Conservation (phyloP, 2,797 vertebrate species). For the Eulemur mongoz region DNA sequence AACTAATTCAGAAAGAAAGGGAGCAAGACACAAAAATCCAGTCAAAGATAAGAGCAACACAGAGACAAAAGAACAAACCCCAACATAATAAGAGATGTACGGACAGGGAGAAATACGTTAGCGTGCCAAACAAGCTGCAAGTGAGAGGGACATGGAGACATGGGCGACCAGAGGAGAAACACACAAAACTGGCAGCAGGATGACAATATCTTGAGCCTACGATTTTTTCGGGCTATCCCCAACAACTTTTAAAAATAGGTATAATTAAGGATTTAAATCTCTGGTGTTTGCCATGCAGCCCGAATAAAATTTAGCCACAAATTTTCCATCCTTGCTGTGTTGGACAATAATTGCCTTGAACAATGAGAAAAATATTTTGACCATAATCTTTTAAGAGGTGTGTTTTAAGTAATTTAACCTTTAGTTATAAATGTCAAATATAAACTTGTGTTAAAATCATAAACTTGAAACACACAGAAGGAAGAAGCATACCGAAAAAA, state of each 20-base stretch:
- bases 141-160: fast-evolving
- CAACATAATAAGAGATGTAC: not conserved
- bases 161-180: not conserved
- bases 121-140: not conserved
- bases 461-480: not conserved
- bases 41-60: not conserved
- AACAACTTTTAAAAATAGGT: not conserved
- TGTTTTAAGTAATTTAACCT: not conserved
- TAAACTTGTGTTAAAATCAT: constrained; percentile 34
- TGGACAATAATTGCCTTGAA: not conserved
- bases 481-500: not conserved
- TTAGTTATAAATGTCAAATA: not conserved
- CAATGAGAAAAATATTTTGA: not conserved
- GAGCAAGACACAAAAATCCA: not conserved
- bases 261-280: not conserved
- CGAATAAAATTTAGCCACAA: not conserved
- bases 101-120: not conserved
- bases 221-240: not conserved
- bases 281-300: not conserved
- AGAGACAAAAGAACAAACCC: not conserved
- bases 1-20: not conserved
- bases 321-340: not conserved
- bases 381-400: not conserved
- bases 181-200: not conserved
- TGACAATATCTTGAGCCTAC: not conserved